Percentiles rank a stretch among this genome's conserved stretches.
Evolutionary conservation across 2,113 vertebrate genomes (phyloP).

Genomic region (Rissa tridactyla): DNA sequence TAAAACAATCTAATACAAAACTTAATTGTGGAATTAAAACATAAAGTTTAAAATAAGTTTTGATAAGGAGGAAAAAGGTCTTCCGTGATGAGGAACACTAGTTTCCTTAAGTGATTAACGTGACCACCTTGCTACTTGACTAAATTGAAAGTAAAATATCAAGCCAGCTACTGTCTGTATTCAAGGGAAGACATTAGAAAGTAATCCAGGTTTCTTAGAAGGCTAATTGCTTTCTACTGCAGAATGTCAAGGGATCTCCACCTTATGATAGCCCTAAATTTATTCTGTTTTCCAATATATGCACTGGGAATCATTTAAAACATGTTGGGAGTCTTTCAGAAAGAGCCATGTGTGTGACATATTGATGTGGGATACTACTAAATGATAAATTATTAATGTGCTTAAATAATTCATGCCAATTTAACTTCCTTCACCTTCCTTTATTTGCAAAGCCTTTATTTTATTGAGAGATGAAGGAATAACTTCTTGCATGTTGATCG

Average conservation of each 20-base stretch:
- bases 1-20: accelerated
- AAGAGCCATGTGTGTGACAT: neutral
- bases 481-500: conserved; percentile 1
- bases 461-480: conserved; percentile 50
- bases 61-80: neutral
- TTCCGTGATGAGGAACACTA: neutral
- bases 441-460: conserved; percentile 25
- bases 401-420: conserved; percentile 23
- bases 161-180: neutral
- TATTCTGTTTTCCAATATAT: neutral
- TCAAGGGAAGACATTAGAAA: neutral
- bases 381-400: conserved; percentile 37
- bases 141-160: neutral
- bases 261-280: neutral
- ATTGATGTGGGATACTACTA: neutral
- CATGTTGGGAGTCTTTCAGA: neutral
- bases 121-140: neutral
- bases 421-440: conserved; percentile 36
- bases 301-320: neutral
- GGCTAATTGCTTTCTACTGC: neutral
- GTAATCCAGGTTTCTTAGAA: neutral
- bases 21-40: neutral
- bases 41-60: neutral
- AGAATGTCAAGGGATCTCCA: neutral
- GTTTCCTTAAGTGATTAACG: neutral